A percentile compares a stretch with the other conserved stretches of the same genome.
Conservation (phyloP, 1,140 invertebrate genomes). For the Proales similis region DNA sequence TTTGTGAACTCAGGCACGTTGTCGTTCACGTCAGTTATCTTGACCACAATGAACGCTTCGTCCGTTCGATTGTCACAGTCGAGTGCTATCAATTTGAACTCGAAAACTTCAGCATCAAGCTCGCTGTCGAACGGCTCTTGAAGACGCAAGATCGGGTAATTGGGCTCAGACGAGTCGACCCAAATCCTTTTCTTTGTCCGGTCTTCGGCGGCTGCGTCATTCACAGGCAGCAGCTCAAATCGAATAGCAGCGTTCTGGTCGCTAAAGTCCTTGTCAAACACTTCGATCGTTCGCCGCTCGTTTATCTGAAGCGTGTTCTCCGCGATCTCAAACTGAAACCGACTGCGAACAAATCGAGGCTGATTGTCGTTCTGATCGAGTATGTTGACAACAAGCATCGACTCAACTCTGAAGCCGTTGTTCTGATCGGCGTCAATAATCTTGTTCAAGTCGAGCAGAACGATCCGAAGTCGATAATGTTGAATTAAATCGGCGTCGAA, state of each 20-base stretch:
- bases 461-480: slow-evolving; percentile 21
- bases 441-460: slow-evolving; percentile 3
- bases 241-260: slow-evolving; percentile 4
- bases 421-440: not conserved
- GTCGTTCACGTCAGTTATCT: slow-evolving; percentile 21
- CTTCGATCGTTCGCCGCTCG: not conserved
- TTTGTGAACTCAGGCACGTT: slow-evolving; percentile 26
- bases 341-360: slow-evolving; percentile 14
- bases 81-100: slow-evolving; percentile 7
- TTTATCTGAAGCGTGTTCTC: slow-evolving; percentile 5
- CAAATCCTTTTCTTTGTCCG: not conserved
- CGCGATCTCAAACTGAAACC: slow-evolving; percentile 1
- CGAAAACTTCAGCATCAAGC: not conserved
- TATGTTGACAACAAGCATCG: slow-evolving; percentile 6
- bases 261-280: slow-evolving; percentile 19
- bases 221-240: not conserved
- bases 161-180: not conserved
- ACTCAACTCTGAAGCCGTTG: not conserved
- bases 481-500: slow-evolving; percentile 16
- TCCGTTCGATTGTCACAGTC: not conserved
- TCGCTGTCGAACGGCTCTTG: slow-evolving; percentile 24
- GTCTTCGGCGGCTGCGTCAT: slow-evolving; percentile 1
- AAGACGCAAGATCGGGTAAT: slow-evolving; percentile 9
- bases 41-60: not conserved
- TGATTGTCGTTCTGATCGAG: slow-evolving; percentile 25